A percentile compares a stretch with the other conserved stretches of the same genome.
phyloP scores from a whole-genome alignment of 2,888 invertebrate species.

The Cecidostiba fungosa region DNA sequence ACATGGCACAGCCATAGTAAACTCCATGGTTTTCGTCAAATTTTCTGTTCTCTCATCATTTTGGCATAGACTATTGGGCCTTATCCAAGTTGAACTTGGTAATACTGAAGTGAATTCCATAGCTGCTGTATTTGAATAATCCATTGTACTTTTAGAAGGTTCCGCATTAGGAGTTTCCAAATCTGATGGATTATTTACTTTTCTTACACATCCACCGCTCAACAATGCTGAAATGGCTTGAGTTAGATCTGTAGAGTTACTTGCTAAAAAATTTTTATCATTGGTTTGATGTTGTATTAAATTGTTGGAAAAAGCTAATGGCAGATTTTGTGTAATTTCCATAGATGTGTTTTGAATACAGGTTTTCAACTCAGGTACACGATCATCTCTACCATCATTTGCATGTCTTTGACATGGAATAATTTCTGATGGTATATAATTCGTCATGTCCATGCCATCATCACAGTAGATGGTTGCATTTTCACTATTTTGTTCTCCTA shows the following conservation, averaged over 20 bases:
- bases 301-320: neutral
- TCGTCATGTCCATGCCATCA: slow-evolving; percentile 63
- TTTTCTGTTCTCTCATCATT: slow-evolving; percentile 51
- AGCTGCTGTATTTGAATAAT: slow-evolving; percentile 28
- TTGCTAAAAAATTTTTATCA: slow-evolving; percentile 26
- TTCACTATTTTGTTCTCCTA: slow-evolving; percentile 10
- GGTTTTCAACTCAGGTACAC: slow-evolving; percentile 22
- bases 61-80: slow-evolving; percentile 27
- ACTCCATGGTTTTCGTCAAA: slow-evolving; percentile 38
- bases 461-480: slow-evolving; percentile 59
- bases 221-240: slow-evolving; percentile 50
- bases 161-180: slow-evolving; percentile 23
- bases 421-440: slow-evolving; percentile 38
- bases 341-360: slow-evolving; percentile 50
- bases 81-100: slow-evolving; percentile 57
- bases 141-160: slow-evolving; percentile 20
- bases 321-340: slow-evolving; percentile 63
- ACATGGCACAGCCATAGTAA: slow-evolving; percentile 23
- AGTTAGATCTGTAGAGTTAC: slow-evolving; percentile 63
- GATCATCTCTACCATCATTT: slow-evolving; percentile 12
- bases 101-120: slow-evolving; percentile 54
- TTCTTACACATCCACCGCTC: slow-evolving; percentile 23
- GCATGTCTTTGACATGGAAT: slow-evolving; percentile 28
- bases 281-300: neutral
- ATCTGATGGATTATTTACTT: neutral